Conservation (phyloP, 2,113 vertebrate genomes). For the Shinisaurus crocodilurus region DNA sequence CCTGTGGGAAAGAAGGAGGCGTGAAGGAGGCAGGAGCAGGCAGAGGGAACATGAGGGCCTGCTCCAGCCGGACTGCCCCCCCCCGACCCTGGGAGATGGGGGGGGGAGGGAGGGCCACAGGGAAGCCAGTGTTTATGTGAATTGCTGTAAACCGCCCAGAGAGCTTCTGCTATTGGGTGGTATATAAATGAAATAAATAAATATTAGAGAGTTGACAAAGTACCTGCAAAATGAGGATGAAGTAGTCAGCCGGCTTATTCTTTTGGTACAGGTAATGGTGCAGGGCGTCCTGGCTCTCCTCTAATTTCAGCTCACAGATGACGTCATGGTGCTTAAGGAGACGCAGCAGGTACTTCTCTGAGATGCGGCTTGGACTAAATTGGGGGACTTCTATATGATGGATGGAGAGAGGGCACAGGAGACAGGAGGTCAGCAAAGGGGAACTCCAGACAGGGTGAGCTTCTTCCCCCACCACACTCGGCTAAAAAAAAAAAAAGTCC, state of each 20-base stretch:
- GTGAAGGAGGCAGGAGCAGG: too few species aligned
- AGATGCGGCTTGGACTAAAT: conserved; percentile 86
- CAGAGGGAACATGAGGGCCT: too few species aligned
- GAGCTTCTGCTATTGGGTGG: too few species aligned
- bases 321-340: conserved; percentile 91
- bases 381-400: conserved; percentile 86
- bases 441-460: not conserved
- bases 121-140: too few species aligned
- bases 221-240: conserved; percentile 69
- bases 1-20: too few species aligned
- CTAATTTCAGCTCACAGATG: conserved; percentile 92
- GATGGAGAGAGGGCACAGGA: not conserved
- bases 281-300: conserved; percentile 79
- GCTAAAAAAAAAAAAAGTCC: too few species aligned
- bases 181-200: too few species aligned
- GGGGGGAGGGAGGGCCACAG: too few species aligned
- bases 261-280: conserved; percentile 89
- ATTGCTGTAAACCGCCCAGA: too few species aligned
- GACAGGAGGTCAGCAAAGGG: not conserved
- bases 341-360: conserved; percentile 91
- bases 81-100: too few species aligned
- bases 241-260: conserved; percentile 89
- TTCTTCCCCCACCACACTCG: too few species aligned
- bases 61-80: too few species aligned
- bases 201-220: conserved; percentile 32